phyloP scores from a whole-genome alignment of 2,797 vertebrate genomes.

The Phylloscopus collybita region DNA sequence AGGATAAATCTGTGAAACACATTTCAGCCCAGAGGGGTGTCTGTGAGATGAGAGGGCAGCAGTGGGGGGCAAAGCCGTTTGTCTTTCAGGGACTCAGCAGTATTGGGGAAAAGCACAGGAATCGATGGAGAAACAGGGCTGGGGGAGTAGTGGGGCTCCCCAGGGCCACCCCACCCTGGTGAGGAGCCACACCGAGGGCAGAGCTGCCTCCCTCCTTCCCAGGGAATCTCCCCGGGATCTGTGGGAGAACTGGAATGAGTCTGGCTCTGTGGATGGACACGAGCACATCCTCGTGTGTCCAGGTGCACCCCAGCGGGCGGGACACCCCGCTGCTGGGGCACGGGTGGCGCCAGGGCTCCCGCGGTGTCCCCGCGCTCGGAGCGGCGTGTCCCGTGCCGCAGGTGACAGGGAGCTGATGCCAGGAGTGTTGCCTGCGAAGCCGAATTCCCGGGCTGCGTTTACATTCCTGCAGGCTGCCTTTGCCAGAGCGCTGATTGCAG shows the following conservation, averaged over 20 bases:
- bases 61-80: fast-evolving
- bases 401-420: neutral
- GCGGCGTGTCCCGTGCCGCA: fast-evolving
- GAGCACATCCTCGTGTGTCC: fast-evolving
- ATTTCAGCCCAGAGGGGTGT: neutral
- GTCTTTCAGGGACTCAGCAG: neutral
- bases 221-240: fast-evolving
- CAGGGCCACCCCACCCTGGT: too few species aligned
- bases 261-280: neutral
- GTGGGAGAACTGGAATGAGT: fast-evolving
- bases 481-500: conserved; percentile 17
- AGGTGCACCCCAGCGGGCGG: neutral
- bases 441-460: neutral
- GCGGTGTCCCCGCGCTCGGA: fast-evolving
- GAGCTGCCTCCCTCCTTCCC: neutral
- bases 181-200: neutral
- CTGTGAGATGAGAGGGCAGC: neutral
- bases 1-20: neutral
- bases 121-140: neutral
- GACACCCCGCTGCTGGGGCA: fast-evolving
- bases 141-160: neutral
- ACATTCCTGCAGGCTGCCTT: neutral
- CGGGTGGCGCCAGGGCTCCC: fast-evolving
- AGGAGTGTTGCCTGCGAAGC: neutral
- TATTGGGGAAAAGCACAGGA: neutral